These are phyloP conservation scores for Drosophila mulleri DNA, from an alignment of 2,888 invertebrate genomes.

Conservation along the genomic window DNA sequence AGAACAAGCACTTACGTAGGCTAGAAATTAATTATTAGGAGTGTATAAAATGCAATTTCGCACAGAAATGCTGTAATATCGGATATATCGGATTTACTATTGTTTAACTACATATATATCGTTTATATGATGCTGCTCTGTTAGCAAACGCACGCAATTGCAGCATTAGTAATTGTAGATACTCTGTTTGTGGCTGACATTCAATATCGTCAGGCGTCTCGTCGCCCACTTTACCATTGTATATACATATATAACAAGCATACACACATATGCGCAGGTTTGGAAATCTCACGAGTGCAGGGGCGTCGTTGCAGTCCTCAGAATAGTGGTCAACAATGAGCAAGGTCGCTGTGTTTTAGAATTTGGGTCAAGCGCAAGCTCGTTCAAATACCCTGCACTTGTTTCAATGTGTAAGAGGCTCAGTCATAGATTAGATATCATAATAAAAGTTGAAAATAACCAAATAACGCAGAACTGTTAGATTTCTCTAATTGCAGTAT, in stretches of 20 bases:
- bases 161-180: constrained; percentile 17
- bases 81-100: background rate
- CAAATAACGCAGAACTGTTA: background rate
- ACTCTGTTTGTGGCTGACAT: constrained; percentile 59
- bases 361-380: constrained; percentile 82
- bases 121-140: background rate
- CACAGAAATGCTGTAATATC: no score
- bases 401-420: background rate
- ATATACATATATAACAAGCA: background rate
- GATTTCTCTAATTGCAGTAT: background rate
- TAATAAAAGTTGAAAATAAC: background rate
- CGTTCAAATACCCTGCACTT: constrained; percentile 17
- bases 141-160: background rate
- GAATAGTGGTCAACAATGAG: constrained; percentile 55
- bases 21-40: no score
- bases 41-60: no score
- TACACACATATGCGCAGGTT: background rate
- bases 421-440: background rate
- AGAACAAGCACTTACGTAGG: no score
- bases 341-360: constrained; percentile 69
- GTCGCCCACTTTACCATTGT: constrained; percentile 26
- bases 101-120: background rate
- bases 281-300: constrained; percentile 66
- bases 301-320: constrained; percentile 47
- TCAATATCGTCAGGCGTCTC: constrained; percentile 75